Percentiles rank a stretch among this genome's conserved stretches.
phyloP scores from a whole-genome alignment of 2,888 invertebrate species.

The Micropterix aruncella region DNA sequence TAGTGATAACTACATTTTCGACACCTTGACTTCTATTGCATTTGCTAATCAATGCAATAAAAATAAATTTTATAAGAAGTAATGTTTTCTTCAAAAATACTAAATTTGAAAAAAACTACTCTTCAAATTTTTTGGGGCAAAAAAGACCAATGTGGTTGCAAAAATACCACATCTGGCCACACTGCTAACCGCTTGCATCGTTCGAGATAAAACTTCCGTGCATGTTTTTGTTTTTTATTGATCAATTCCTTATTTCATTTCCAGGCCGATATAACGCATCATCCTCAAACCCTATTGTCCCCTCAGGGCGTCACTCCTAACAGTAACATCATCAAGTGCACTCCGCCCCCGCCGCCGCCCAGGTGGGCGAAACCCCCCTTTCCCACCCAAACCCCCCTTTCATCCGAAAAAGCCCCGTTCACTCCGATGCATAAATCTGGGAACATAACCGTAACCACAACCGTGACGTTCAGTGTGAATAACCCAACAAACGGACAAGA shows the following conservation, averaged over 20 bases:
- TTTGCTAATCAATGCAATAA: too few species aligned
- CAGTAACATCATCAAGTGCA: conserved; percentile 28
- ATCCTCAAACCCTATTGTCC: conserved; percentile 21
- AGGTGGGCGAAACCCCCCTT: conserved; percentile 70
- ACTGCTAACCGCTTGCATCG: too few species aligned
- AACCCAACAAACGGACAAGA: conserved; percentile 16
- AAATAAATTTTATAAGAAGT: too few species aligned
- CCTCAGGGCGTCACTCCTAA: conserved; percentile 19
- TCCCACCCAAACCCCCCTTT: conserved; percentile 35
- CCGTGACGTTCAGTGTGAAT: conserved; percentile 71
- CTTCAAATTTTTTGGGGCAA: too few species aligned
- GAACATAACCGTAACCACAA: conserved; percentile 74
- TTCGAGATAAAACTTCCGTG: too few species aligned
- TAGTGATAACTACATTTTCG: too few species aligned
- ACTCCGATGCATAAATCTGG: conserved; percentile 29
- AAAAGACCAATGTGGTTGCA: too few species aligned
- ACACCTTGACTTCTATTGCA: too few species aligned
- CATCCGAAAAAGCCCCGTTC: conserved; percentile 9
- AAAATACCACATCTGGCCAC: too few species aligned
- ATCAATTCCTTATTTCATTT: conserved; percentile 16
- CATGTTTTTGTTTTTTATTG: too few species aligned
- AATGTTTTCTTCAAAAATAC: too few species aligned
- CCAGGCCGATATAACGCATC: conserved; percentile 42
- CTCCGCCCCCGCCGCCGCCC: conserved; percentile 74
- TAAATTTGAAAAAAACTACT: too few species aligned